phyloP scores from a whole-genome alignment of 30 jellyfish, hydroid and myxozoan genomes.

The Chrysaora quinquecirrha region DNA sequence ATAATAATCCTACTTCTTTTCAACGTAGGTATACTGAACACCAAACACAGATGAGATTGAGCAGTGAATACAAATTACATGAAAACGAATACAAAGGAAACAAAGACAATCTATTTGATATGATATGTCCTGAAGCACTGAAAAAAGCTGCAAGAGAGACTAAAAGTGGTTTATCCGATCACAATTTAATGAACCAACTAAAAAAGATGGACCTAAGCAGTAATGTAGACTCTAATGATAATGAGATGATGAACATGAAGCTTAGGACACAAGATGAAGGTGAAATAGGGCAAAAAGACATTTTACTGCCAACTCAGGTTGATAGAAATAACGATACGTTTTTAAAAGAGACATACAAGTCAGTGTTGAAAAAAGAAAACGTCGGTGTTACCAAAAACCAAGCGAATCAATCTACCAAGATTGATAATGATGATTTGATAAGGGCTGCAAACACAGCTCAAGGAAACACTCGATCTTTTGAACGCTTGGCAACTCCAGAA shows the following conservation, averaged over 20 bases:
- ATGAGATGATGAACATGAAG: not conserved
- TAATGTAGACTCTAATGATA: not conserved
- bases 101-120: slow-evolving; percentile 66
- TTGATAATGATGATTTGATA: no score
- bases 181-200: slow-evolving; percentile 22
- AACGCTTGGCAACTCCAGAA: slow-evolving; percentile 1
- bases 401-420: no score
- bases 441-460: no score
- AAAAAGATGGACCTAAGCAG: slow-evolving; percentile 4
- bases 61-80: slow-evolving; percentile 28
- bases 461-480: no score
- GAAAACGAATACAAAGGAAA: slow-evolving; percentile 76
- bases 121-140: slow-evolving; percentile 81
- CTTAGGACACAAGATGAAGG: not conserved
- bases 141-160: slow-evolving; percentile 42
- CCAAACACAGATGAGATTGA: not conserved
- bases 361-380: not conserved
- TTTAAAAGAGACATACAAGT: slow-evolving; percentile 21
- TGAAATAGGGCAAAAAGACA: not conserved
- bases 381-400: no score
- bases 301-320: slow-evolving; percentile 37
- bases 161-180: slow-evolving; percentile 17
- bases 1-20: not conserved
- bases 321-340: slow-evolving; percentile 9
- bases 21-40: not conserved